These are phyloP conservation scores for Scaptomyza montana DNA, from an alignment of 1,140 invertebrate genomes.

Conservation along the genomic window DNA sequence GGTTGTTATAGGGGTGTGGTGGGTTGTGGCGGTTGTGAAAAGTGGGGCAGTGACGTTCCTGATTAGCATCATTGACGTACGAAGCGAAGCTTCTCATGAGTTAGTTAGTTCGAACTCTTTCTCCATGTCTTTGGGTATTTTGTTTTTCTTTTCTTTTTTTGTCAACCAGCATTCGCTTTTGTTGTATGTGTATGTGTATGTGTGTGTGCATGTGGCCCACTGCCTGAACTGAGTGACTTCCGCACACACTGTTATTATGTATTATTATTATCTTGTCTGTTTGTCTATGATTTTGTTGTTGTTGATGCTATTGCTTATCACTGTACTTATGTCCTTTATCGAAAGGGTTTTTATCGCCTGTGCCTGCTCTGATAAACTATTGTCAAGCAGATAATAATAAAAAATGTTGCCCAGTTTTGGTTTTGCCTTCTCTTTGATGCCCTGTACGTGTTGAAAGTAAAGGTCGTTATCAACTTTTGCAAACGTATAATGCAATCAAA, in stretches of 20 bases:
- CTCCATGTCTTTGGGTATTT: constrained; percentile 21
- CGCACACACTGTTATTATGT: constrained; percentile 65
- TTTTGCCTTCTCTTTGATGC: constrained; percentile 17
- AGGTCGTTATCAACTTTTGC: too few relatives aligned
- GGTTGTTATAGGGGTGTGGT: constrained; percentile 2
- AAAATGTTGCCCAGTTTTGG: constrained; percentile 53
- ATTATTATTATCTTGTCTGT: constrained; percentile 78
- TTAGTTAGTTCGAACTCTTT: constrained; percentile 12
- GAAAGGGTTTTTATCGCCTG: constrained; percentile 61
- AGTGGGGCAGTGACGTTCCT: constrained; percentile 55
- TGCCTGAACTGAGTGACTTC: constrained; percentile 53
- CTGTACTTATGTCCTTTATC: constrained; percentile 73
- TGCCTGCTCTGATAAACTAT: constrained; percentile 64
- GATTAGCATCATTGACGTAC: constrained; percentile 74
- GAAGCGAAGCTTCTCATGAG: constrained; percentile 19
- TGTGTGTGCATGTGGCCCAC: constrained; percentile 31
- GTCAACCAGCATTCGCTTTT: constrained; percentile 13
- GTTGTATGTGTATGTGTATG: constrained; percentile 32
- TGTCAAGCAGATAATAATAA: constrained; percentile 62
- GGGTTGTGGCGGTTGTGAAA: constrained; percentile 2
- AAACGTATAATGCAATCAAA: too few relatives aligned
- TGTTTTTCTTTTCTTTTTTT: background rate
- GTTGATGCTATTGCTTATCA: constrained; percentile 55
- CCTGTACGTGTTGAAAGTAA: background rate
- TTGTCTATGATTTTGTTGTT: constrained; percentile 57